A percentile compares a stretch with the other conserved stretches of the same genome.
phyloP scores from a whole-genome alignment of 1,140 invertebrate species.

The Trialeurodes vaporariorum region DNA sequence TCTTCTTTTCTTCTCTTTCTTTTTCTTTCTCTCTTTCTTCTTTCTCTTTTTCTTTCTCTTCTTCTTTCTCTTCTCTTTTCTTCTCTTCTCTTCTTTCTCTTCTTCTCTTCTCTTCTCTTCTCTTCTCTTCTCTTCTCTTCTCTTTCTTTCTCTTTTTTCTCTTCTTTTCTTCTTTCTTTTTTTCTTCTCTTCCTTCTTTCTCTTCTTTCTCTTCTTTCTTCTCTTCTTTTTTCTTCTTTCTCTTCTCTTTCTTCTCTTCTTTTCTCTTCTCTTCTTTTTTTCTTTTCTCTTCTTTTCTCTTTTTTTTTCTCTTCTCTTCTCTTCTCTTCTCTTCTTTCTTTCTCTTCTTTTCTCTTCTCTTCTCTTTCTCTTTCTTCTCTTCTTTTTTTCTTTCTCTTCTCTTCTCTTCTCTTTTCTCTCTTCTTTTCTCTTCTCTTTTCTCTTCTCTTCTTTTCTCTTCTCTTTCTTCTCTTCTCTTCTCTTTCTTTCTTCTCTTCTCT shows the following conservation, averaged over 20 bases:
- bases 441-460: not conserved
- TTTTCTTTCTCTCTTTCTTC: not conserved
- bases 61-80: not conserved
- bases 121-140: not conserved
- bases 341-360: not conserved
- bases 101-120: not conserved
- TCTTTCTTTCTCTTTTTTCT: not conserved
- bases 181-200: not conserved
- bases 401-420: slow-evolving; percentile 4
- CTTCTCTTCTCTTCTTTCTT: slow-evolving; percentile 1
- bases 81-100: not conserved
- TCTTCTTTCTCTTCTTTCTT: not conserved
- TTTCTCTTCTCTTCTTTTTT: not conserved
- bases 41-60: not conserved
- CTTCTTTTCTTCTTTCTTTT: not conserved
- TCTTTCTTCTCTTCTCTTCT: slow-evolving; percentile 5
- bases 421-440: not conserved
- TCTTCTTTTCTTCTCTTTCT: not conserved
- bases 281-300: not conserved
- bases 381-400: slow-evolving; percentile 2
- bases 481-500: slow-evolving; percentile 1
- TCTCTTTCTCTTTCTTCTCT: slow-evolving; percentile 5
- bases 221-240: not conserved
- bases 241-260: slow-evolving; percentile 2
- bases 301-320: not conserved